These are phyloP conservation scores for Psittacula cyanocephala DNA, from an alignment of 2,113 vertebrate genomes.

Conservation along the genomic window DNA sequence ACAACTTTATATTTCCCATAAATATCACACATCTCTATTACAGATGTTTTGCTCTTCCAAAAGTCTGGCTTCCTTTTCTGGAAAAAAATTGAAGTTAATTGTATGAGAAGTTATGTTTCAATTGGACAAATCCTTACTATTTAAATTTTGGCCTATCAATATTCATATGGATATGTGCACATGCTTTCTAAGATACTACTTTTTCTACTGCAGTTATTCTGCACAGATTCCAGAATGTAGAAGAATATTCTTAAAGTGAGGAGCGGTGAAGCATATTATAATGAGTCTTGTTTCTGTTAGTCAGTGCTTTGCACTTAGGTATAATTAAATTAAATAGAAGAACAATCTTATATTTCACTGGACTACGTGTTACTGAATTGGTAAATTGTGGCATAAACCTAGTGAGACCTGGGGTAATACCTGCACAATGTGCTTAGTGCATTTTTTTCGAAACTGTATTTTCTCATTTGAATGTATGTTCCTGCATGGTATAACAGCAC, in stretches of 20 bases:
- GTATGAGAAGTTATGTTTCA: neutral
- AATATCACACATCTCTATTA: neutral
- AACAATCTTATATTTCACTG: neutral
- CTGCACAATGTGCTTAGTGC: neutral
- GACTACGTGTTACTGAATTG: neutral
- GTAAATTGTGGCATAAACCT: neutral
- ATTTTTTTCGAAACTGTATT: neutral
- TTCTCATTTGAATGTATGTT: neutral
- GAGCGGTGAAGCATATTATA: neutral
- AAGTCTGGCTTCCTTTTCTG: neutral
- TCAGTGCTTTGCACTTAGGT: neutral
- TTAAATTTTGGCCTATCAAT: neutral
- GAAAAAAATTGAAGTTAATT: neutral
- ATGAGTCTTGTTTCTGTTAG: neutral
- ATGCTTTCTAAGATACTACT: neutral
- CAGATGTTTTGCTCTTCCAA: neutral
- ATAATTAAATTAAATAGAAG: neutral
- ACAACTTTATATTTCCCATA: neutral
- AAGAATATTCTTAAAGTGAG: neutral
- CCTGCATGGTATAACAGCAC: rapidly evolving
- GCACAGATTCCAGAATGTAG: neutral
- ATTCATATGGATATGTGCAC: neutral
- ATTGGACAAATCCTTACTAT: neutral
- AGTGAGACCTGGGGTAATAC: neutral
- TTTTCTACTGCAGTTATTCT: neutral